Percentiles rank a stretch among this genome's conserved stretches.
Conservation (phyloP, 2,888 invertebrate genomes). For the Loripinus fragilis region DNA sequence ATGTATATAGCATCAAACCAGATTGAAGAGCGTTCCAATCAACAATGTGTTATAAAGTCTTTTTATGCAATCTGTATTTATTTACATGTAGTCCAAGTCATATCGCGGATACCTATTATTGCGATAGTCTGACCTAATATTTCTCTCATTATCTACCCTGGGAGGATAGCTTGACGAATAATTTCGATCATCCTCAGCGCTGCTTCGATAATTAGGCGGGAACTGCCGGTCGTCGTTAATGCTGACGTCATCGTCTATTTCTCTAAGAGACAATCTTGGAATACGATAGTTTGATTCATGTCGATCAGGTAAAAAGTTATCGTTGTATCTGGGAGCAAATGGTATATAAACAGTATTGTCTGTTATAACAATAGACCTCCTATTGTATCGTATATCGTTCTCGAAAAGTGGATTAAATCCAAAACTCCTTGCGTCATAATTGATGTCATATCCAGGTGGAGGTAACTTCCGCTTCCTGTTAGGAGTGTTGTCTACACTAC, state of each 20-base stretch:
- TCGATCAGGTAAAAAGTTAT: not conserved
- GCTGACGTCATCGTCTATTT: not conserved
- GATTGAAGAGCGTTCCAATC: no score
- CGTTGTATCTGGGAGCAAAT: not conserved
- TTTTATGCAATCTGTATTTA: no score
- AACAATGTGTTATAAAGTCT: no score
- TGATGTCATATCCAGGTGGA: not conserved
- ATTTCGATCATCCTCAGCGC: no score
- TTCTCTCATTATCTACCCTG: no score
- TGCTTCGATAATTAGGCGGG: no score
- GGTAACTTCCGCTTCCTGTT: not conserved
- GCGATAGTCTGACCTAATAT: no score
- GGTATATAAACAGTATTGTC: slow-evolving; percentile 9
- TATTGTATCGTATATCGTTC: not conserved
- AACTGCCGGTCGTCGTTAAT: not conserved
- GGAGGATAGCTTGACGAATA: no score
- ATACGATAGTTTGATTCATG: not conserved
- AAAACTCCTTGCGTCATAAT: not conserved
- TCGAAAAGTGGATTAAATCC: not conserved
- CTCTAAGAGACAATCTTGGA: not conserved
- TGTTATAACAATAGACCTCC: not conserved
- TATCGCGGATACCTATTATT: not conserved
- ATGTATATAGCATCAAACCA: no score
- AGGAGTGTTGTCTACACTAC: not conserved
- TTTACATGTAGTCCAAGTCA: not conserved